Base-by-base conservation (phyloP, 1,140 invertebrate genomes). In the Sminthurides bifidus region DNA sequence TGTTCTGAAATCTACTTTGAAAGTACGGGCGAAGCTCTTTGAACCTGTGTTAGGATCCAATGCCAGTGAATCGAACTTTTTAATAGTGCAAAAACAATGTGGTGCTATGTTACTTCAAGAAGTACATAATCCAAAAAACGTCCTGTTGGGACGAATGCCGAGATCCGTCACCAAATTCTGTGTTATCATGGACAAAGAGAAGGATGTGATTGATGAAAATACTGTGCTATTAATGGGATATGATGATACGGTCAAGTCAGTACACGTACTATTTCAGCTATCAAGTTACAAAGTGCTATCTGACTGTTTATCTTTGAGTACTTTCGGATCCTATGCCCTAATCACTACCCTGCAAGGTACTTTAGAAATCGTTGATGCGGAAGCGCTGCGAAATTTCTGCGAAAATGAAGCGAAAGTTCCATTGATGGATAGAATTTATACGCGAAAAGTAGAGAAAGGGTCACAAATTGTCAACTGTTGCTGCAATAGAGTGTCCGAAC, bases 401-500 rank as follows among this genome's bases (percentile, higher is more conserved):
- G 35, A 31, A 46, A 48, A 19, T 12, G 37, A 23, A 15, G 5
- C 3, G 6, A 6, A 23, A 21, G 17, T 3, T 31, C 43, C 29
- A 23, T 3, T 8, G 23, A 21, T 21, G 3, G 26, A 6, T 24
- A n/a, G 17, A 43, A 35, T 4, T 23, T 46, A 26, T 63, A 61
- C 44, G 2, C 27, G 63, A 21, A 61, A 61, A 61, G 48, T 59
- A 23, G 63, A 65, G 27, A 65, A 65, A 41, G 63, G 63, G 5
- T 61, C 59, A 17, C n/a, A 54, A 14, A 65, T 61, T 38, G 51
- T 61, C 5, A 55, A 40, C 15, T 59, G 59, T 29, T 61, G 60
- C 41, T 52, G 45, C 15, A 65, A 65, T 44, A 44, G 44, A 56
- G 57, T 60, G 41, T 37, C 54, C 6, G 63, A 65, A 46, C 63